Conservation (phyloP, 1,140 invertebrate species). For the Anadara kagoshimensis region DNA sequence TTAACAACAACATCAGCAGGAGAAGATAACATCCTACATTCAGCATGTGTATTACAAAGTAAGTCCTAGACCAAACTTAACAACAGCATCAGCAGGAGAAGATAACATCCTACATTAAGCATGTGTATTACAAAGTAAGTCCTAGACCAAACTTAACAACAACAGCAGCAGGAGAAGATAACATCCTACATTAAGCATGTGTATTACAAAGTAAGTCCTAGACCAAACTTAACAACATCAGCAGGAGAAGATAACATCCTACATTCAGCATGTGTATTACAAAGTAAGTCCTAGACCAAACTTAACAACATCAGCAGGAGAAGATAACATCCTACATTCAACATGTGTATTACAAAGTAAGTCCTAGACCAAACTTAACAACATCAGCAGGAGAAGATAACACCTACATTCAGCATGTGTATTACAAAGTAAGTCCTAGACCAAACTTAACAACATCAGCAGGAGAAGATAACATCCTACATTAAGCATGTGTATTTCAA, state of each 20-base stretch:
- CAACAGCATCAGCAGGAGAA: neutral
- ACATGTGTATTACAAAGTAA: neutral
- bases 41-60: neutral
- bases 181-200: neutral
- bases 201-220: neutral
- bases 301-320: neutral
- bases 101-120: neutral
- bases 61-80: neutral
- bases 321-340: neutral
- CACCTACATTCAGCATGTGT: neutral
- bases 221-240: too few species aligned
- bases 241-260: neutral
- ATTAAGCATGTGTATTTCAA: neutral
- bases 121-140: neutral
- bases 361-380: neutral
- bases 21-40: neutral
- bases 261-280: neutral
- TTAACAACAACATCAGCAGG: neutral
- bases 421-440: neutral
- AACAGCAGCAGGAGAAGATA: neutral
- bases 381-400: neutral
- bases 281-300: neutral
- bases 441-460: too few species aligned
- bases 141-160: neutral
- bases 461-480: neutral